A percentile compares a stretch with the other conserved stretches of the same genome.
phyloP scores from a whole-genome alignment of 2,888 invertebrate species.

The Chalcosyrphus nemorum region DNA sequence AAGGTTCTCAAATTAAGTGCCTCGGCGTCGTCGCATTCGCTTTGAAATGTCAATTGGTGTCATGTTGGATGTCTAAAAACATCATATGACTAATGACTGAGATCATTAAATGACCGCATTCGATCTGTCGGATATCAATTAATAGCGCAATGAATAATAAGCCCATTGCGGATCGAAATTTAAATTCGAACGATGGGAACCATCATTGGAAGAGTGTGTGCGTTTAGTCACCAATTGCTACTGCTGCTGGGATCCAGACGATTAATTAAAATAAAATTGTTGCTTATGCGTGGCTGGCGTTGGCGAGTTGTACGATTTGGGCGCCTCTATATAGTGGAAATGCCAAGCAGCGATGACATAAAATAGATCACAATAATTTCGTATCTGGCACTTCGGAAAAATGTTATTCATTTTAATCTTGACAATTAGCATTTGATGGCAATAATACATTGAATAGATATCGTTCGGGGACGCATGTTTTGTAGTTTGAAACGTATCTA shows the following conservation, averaged over 20 bases:
- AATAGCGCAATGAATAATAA: slow-evolving; percentile 56
- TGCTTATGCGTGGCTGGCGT: slow-evolving; percentile 15
- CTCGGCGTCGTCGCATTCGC: neutral
- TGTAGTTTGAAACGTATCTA: too few relatives aligned
- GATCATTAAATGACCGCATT: slow-evolving; percentile 63
- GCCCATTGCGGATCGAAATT: slow-evolving; percentile 62
- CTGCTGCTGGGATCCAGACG: slow-evolving; percentile 37
- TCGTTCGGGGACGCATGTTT: too few relatives aligned
- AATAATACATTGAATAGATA: too few relatives aligned
- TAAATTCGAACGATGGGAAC: slow-evolving; percentile 62
- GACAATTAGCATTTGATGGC: neutral
- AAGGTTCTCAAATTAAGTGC: slow-evolving; percentile 10
- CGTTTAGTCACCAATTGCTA: slow-evolving; percentile 48
- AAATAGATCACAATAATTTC: slow-evolving; percentile 44
- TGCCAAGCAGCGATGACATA: slow-evolving; percentile 16
- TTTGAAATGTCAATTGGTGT: slow-evolving; percentile 55
- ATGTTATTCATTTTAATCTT: neutral
- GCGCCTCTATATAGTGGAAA: slow-evolving; percentile 19
- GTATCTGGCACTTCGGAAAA: slow-evolving; percentile 2
- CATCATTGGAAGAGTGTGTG: slow-evolving; percentile 3
- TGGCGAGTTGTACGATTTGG: slow-evolving; percentile 21
- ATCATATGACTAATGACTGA: slow-evolving; percentile 59
- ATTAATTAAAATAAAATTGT: slow-evolving; percentile 58
- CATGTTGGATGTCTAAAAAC: slow-evolving; percentile 52
- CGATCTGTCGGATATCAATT: slow-evolving; percentile 64